Conservation (phyloP, 2,113 vertebrate species). For the Oenanthe oenanthe region DNA sequence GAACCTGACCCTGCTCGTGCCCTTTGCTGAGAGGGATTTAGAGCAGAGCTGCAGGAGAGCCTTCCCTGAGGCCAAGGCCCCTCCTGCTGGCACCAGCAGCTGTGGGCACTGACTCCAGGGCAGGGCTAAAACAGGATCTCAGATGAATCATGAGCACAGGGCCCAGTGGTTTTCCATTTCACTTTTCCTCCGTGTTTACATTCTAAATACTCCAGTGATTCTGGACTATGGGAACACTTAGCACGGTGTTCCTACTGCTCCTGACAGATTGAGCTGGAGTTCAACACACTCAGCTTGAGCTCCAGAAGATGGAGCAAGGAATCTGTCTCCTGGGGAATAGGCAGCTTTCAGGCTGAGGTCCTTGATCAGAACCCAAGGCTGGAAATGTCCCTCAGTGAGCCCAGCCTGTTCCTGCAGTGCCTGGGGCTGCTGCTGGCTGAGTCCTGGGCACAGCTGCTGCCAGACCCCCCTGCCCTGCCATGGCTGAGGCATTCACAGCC, state of each 20-base stretch:
- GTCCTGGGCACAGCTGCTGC: background rate
- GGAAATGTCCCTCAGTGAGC: background rate
- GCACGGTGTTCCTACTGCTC: background rate
- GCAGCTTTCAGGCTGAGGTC: background rate
- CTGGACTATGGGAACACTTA: background rate
- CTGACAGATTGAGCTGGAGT: background rate
- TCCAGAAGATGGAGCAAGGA: background rate
- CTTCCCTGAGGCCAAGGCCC: background rate
- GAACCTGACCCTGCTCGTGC: background rate
- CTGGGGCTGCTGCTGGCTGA: background rate
- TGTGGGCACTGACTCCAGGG: background rate
- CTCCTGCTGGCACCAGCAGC: background rate
- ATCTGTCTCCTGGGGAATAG: background rate
- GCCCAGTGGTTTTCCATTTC: background rate
- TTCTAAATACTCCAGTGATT: background rate
- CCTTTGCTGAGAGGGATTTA: background rate
- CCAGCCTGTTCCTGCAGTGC: rapidly evolving
- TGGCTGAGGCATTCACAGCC: background rate
- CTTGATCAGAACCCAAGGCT: background rate
- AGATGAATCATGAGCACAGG: background rate
- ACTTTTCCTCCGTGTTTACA: background rate
- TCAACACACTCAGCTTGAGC: background rate
- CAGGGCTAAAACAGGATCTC: background rate
- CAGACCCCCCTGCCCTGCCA: background rate
- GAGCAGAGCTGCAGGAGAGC: background rate